Conservation (phyloP, 2,797 vertebrate genomes). For the Scyliorhinus canicula region DNA sequence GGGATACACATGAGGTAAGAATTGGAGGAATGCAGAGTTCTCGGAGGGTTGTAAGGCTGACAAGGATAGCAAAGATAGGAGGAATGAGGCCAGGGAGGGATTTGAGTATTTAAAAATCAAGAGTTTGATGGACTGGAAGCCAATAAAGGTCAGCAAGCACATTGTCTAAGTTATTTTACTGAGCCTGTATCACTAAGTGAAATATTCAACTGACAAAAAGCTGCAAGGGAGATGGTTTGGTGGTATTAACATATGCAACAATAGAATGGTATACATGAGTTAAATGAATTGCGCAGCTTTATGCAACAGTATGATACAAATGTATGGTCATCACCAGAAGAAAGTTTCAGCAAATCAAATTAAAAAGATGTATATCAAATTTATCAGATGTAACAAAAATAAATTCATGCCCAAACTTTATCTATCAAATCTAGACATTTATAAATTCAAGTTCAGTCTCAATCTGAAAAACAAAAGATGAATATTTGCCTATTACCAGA, state of each 20-base stretch:
- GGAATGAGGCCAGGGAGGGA: not conserved
- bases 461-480: slow-evolving; percentile 26
- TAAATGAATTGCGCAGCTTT: not conserved
- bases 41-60: not conserved
- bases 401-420: not conserved
- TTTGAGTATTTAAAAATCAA: not conserved
- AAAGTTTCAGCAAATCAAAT: slow-evolving; percentile 1
- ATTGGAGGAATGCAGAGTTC: not conserved
- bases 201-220: slow-evolving; percentile 8
- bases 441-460: not conserved
- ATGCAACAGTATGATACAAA: not conserved
- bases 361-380: not conserved
- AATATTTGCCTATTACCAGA: slow-evolving; percentile 48
- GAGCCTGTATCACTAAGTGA: not conserved
- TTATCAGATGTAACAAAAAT: not conserved
- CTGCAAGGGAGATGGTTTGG: not conserved
- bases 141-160: not conserved
- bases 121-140: not conserved
- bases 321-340: no score
- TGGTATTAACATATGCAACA: not conserved
- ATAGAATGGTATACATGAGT: not conserved
- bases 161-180: slow-evolving; percentile 20
- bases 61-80: not conserved
- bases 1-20: not conserved
- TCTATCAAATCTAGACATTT: not conserved